Evolutionary conservation across 2,797 vertebrate species (phyloP).

Genomic region (Sebastes alutus): DNA sequence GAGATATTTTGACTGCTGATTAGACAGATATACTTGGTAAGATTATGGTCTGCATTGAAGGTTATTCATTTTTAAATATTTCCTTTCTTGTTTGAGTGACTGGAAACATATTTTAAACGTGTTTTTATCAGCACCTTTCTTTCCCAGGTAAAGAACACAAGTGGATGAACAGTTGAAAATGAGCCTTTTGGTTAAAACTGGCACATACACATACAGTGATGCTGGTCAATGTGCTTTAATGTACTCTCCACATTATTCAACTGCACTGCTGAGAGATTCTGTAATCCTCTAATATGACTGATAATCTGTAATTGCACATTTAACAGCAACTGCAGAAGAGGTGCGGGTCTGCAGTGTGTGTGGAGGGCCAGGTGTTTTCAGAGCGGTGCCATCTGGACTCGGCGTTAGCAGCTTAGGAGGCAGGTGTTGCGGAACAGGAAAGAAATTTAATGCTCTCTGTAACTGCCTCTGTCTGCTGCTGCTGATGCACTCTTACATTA

Average conservation of each 20-base stretch:
- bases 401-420: conserved; percentile 68
- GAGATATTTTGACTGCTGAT: too few relatives aligned
- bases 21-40: too few relatives aligned
- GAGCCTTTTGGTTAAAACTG: neutral
- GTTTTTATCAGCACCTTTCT: neutral
- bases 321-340: conserved; percentile 45
- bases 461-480: conserved; percentile 51
- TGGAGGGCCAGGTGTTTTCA: conserved; percentile 76
- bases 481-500: conserved; percentile 42
- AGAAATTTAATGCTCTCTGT: conserved; percentile 59
- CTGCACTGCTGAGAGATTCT: neutral
- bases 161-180: neutral
- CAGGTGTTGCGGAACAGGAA: conserved; percentile 75
- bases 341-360: conserved; percentile 40
- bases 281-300: neutral
- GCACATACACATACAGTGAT: neutral
- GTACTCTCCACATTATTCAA: neutral
- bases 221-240: neutral
- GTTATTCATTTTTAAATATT: neutral
- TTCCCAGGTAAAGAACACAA: neutral
- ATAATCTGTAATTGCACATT: conserved; percentile 63
- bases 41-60: neutral
- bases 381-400: conserved; percentile 77
- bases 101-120: neutral
- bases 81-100: neutral